Evolutionary conservation across 2,797 vertebrate species (phyloP), one percentile per base, ranked within the genome.

Genomic region (Periparus ater): DNA sequence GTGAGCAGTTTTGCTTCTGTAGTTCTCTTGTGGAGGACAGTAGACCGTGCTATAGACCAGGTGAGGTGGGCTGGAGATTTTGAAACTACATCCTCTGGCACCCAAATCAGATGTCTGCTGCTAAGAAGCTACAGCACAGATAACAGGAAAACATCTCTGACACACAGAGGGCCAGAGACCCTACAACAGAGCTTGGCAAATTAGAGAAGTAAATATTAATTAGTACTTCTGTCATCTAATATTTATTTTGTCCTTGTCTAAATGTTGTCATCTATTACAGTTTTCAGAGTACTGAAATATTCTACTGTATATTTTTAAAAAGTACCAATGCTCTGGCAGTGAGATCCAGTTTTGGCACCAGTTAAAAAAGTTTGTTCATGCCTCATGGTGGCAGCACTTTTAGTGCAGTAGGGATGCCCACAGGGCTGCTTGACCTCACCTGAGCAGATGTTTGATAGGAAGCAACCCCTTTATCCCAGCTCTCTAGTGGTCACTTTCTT

Each of bases 301-400:
- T 79, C 29, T 55, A 13, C 25, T 70, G 5, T 48, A 21, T 50
- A 19, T 54, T 83, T 57, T 78, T 14, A 23, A 12, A 40, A 62
- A 63, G 6, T 19, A 32, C 18, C 13, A 7, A 20, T 0, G 2
- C 12, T 48, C 34, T 50, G 11, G 14, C n/a, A 80, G 8, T 1
- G 21, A 68, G 57, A 51, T 38, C 22, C 26, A 42, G 1, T 9
- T 55, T 25, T 11, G 22, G 21, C 16, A 29, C 32, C 7, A 30
- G 36, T 71, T 75, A 20, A 6, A 63, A 22, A 45, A 57, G 30
- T 13, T 55, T 16, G 9, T 5, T 3, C 9, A 7, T 3, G 2
- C 9, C 10, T 82, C 66, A 38, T 3, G 40, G 19, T 11, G 10
- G 7, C 32, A 76, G 78, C 7, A 58, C 26, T 63, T 32, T n/a